Percentiles rank a stretch among this genome's conserved stretches.
Evolutionary conservation across 2,113 vertebrate genomes (phyloP).

Genomic region (Dipodomys spectabilis): DNA sequence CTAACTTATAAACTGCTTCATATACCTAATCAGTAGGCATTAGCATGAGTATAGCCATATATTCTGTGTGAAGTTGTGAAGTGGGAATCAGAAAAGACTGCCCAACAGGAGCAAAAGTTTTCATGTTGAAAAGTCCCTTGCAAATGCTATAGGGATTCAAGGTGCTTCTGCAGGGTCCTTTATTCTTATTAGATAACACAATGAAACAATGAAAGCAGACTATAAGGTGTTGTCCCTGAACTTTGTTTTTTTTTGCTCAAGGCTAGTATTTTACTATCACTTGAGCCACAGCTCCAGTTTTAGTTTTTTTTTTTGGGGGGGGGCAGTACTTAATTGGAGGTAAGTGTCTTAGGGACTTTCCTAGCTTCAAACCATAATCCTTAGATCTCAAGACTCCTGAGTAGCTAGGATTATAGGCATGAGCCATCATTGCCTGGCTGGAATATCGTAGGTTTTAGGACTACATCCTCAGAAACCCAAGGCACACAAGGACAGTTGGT

Average conservation of each 20-base stretch:
- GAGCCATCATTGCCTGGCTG: no score
- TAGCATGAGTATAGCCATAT: not conserved
- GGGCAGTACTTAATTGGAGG: no score
- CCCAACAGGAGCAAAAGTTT: not conserved
- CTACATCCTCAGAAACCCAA: constrained; percentile 11
- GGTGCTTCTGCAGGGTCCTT: not conserved
- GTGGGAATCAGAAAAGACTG: not conserved
- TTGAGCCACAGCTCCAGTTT: no score
- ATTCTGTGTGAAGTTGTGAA: constrained; percentile 35
- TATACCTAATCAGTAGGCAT: not conserved
- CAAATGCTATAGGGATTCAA: not conserved
- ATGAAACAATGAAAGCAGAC: not conserved
- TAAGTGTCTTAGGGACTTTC: no score
- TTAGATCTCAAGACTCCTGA: no score
- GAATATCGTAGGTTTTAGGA: not conserved
- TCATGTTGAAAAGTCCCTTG: not conserved
- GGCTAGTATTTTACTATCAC: no score
- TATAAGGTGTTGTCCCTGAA: not conserved
- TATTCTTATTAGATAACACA: not conserved
- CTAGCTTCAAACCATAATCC: no score
- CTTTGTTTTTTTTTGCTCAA: no score
- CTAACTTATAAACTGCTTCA: constrained; percentile 1
- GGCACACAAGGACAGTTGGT: not conserved
- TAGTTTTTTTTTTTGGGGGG: no score
- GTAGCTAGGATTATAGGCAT: no score